A percentile compares a stretch with the other conserved stretches of the same genome.
phyloP scores from a whole-genome alignment of 2,113 vertebrate species.

The Aplodontia rufa region DNA sequence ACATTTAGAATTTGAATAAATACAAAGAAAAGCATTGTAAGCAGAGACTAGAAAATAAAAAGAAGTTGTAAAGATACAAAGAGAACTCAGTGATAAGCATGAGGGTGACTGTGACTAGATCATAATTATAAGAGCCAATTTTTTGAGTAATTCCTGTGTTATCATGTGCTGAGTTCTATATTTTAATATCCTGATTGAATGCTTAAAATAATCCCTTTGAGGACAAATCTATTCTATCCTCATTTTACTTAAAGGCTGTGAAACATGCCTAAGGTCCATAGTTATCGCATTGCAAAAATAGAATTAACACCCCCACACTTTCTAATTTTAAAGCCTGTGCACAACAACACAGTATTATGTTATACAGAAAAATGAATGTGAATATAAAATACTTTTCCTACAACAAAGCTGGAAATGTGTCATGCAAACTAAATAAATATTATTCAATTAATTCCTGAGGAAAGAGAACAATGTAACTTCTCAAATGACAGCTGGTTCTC shows the following conservation, averaged over 20 bases:
- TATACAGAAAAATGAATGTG: not conserved
- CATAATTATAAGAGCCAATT: not conserved
- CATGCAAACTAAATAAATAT: not conserved
- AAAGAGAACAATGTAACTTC: not conserved
- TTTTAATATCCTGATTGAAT: constrained; percentile 7
- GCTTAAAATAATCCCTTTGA: constrained; percentile 30
- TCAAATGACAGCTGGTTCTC: not conserved
- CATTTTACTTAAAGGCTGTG: not conserved
- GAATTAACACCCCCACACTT: not conserved
- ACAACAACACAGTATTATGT: not conserved
- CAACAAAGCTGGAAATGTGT: not conserved
- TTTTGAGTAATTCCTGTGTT: not conserved
- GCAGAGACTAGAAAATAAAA: not conserved
- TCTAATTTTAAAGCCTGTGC: not conserved
- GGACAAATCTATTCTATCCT: not conserved
- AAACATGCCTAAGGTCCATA: not conserved
- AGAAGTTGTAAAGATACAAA: not conserved
- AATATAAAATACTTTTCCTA: not conserved
- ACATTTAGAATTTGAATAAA: not conserved
- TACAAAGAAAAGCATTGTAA: not conserved
- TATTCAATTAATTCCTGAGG: not conserved
- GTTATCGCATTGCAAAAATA: not conserved
- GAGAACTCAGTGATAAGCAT: not conserved
- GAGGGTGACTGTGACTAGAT: not conserved
- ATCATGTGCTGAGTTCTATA: not conserved